phyloP scores from a whole-genome alignment of 1,140 invertebrate genomes.

The Bombus balteatus region DNA sequence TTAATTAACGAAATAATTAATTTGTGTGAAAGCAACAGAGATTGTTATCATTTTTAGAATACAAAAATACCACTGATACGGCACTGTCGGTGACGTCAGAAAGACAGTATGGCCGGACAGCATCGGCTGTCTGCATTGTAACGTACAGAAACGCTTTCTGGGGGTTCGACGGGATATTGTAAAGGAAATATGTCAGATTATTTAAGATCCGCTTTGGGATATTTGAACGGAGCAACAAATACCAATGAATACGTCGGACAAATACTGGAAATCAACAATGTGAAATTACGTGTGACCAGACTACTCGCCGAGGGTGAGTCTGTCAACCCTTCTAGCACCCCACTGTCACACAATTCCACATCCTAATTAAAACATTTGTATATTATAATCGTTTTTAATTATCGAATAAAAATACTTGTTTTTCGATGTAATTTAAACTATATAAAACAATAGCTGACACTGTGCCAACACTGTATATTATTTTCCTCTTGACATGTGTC shows the following conservation, averaged over 20 bases:
- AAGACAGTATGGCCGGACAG: slow-evolving; percentile 79
- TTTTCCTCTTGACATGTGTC: slow-evolving; percentile 66
- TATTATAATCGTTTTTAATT: not conserved
- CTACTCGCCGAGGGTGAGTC: slow-evolving; percentile 96
- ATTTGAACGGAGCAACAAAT: slow-evolving; percentile 75
- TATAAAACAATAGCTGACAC: not conserved
- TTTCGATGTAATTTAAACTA: not conserved
- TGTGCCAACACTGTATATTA: not conserved
- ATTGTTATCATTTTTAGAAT: not conserved
- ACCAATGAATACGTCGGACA: slow-evolving; percentile 95
- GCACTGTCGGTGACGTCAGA: slow-evolving; percentile 63
- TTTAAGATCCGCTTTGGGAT: slow-evolving; percentile 78
- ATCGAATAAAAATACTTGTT: not conserved
- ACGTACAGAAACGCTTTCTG: slow-evolving; percentile 58
- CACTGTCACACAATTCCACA: not conserved
- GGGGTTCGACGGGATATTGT: slow-evolving; percentile 58
- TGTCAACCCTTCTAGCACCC: slow-evolving; percentile 55
- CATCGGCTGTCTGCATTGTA: slow-evolving; percentile 75
- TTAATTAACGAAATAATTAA: not conserved
- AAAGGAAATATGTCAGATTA: slow-evolving; percentile 80
- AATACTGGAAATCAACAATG: slow-evolving; percentile 93
- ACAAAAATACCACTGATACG: slow-evolving; percentile 8
- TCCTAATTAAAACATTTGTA: not conserved
- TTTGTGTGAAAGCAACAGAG: not conserved
- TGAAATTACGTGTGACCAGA: slow-evolving; percentile 93